phyloP scores from a whole-genome alignment of 2,888 invertebrate genomes.

The Napeogenes sylphis region DNA sequence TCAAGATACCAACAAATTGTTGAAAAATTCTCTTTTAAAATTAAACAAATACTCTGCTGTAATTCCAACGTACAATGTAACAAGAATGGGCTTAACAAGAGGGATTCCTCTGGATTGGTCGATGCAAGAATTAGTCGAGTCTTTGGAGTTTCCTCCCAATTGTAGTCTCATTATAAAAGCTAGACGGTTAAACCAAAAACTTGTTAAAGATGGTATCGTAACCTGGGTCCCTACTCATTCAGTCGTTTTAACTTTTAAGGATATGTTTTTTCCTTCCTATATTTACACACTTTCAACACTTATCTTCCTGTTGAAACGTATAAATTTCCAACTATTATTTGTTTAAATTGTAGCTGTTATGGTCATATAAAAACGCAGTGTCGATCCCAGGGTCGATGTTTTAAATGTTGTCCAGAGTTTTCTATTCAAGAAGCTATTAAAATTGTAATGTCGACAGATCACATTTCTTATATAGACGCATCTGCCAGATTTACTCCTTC shows the following conservation, averaged over 20 bases:
- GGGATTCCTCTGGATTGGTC: not conserved
- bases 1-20: slow-evolving; percentile 18
- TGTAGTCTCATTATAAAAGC: slow-evolving; percentile 22
- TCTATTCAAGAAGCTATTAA: too few relatives aligned
- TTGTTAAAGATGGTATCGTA: slow-evolving; percentile 3
- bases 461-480: too few relatives aligned
- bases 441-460: too few relatives aligned
- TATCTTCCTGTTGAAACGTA: slow-evolving; percentile 22
- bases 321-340: slow-evolving; percentile 27
- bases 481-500: too few relatives aligned
- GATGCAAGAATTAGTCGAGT: slow-evolving; percentile 18
- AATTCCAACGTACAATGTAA: not conserved
- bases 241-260: slow-evolving; percentile 1
- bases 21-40: slow-evolving; percentile 7
- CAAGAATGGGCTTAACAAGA: slow-evolving; percentile 4
- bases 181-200: slow-evolving; percentile 13
- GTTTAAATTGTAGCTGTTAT: slow-evolving; percentile 30
- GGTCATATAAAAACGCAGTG: slow-evolving; percentile 32
- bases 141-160: slow-evolving; percentile 5
- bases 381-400: slow-evolving; percentile 31
- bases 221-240: too few relatives aligned
- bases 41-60: slow-evolving; percentile 8
- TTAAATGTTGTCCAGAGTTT: too few relatives aligned
- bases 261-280: not conserved
- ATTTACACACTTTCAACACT: slow-evolving; percentile 15